Evolutionary conservation across 2,113 vertebrate genomes (phyloP), one percentile per base, ranked within the genome.

Genomic region (Dissostichus mawsoni): DNA sequence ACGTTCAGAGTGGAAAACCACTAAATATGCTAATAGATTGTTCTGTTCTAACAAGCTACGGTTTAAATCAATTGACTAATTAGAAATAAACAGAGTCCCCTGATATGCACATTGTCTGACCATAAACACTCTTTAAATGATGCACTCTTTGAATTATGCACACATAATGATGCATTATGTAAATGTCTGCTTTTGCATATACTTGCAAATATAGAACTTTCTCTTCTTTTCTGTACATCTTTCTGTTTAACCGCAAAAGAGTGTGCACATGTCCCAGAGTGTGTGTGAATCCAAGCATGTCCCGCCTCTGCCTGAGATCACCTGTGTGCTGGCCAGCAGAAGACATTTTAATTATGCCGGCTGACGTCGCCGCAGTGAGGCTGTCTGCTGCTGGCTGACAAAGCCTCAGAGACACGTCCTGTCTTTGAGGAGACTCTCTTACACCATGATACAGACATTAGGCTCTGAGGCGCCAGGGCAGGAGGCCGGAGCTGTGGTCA

Each of bases 301-400:
- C 69, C 75, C 48, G 41, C 75, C 80, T 87, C 83, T 53, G 76
- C 82, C 81, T 69, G 69, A 83, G 82, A 91, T 92, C 90, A 82
- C 63, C 83, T 64, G 59, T 52, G 81, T 12, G 29, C 50, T 45
- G 53, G 88, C 69, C 87, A 76, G 80, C 41, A 50, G 56, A 70
- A 78, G 76, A 77, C 74, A 86, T 87, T 80, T 90, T 86, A 89
- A 91, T 94, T 90, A 92, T 69, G 74, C 79, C 83, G 76, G 80
- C 80, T 85, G 81, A 87, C 89, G 84, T 85, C 74, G 63, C 62
- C 47, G 20, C 56, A 29, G 71, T 33, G 81, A 62, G 57, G 61
- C 78, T 80, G 82, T 88, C 84, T 78, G 82, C 84, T 78, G 82
- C 78, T 72, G 81, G 78, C 62, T 61, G 66, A 67, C 73, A 65